phyloP scores from a whole-genome alignment of 2,888 invertebrate species.

The Leptopilina myrica region DNA sequence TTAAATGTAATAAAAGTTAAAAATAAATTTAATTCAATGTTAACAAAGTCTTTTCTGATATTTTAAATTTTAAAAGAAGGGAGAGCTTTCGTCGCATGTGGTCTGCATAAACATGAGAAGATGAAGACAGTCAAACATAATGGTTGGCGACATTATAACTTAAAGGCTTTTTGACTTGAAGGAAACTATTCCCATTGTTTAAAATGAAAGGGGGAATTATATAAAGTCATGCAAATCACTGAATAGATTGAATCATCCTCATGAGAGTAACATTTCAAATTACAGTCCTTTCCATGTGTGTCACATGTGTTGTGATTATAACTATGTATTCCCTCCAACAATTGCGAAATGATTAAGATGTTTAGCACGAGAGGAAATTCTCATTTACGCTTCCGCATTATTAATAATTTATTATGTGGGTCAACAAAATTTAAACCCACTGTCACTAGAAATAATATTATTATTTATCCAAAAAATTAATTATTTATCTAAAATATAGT shows the following conservation, averaged over 20 bases:
- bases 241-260: conserved; percentile 17
- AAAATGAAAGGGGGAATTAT: background rate
- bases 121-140: too few relatives aligned
- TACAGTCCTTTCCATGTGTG: conserved; percentile 3
- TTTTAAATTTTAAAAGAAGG: too few relatives aligned
- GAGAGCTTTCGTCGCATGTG: too few relatives aligned
- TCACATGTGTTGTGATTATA: conserved; percentile 17
- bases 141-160: background rate
- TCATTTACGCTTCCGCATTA: conserved; percentile 9
- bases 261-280: conserved; percentile 15
- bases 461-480: too few relatives aligned
- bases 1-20: too few relatives aligned
- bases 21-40: too few relatives aligned
- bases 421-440: background rate
- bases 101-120: too few relatives aligned
- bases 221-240: conserved; percentile 15
- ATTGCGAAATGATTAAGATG: conserved; percentile 13
- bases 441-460: too few relatives aligned
- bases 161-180: background rate
- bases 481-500: too few relatives aligned
- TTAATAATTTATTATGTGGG: conserved; percentile 2
- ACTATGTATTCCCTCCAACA: background rate
- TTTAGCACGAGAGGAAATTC: background rate
- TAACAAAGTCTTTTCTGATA: too few relatives aligned
- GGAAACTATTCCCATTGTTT: background rate